These are phyloP conservation scores for Cryptoprocta ferox DNA, from an alignment of 2,797 vertebrate species.

Conservation along the genomic window DNA sequence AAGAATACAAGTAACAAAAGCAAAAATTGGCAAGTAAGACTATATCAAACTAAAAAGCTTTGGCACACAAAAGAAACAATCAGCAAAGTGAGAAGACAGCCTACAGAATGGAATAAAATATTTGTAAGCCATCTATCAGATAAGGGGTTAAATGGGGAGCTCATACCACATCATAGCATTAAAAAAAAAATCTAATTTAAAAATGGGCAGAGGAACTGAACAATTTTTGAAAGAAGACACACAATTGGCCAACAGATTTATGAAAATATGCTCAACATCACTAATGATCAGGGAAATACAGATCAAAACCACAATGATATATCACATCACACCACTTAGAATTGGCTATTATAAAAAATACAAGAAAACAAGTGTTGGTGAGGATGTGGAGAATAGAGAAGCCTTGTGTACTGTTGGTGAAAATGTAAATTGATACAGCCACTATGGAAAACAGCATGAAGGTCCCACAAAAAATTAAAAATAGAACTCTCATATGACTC, in stretches of 20 bases:
- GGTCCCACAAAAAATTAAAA: background rate
- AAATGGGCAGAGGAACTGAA: background rate
- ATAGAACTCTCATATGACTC: background rate
- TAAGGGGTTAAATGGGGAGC: background rate
- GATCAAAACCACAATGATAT: background rate
- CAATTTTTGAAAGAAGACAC: background rate
- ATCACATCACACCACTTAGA: background rate
- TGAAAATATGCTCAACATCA: background rate
- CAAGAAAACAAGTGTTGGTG: background rate
- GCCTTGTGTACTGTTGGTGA: background rate
- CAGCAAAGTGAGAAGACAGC: background rate
- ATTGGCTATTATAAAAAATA: background rate
- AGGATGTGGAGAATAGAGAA: background rate
- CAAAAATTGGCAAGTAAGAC: background rate
- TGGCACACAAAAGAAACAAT: background rate
- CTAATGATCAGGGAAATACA: background rate
- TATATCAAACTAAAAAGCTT: background rate
- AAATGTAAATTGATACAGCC: background rate
- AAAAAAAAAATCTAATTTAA: background rate
- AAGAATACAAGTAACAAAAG: background rate
- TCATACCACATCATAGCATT: background rate
- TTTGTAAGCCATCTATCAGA: background rate
- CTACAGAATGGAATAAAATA: background rate
- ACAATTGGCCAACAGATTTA: background rate
- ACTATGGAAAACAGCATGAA: background rate